These are phyloP conservation scores for Trachymyrmex septentrionalis DNA, from an alignment of 1,140 invertebrate species.

Conservation along the genomic window DNA sequence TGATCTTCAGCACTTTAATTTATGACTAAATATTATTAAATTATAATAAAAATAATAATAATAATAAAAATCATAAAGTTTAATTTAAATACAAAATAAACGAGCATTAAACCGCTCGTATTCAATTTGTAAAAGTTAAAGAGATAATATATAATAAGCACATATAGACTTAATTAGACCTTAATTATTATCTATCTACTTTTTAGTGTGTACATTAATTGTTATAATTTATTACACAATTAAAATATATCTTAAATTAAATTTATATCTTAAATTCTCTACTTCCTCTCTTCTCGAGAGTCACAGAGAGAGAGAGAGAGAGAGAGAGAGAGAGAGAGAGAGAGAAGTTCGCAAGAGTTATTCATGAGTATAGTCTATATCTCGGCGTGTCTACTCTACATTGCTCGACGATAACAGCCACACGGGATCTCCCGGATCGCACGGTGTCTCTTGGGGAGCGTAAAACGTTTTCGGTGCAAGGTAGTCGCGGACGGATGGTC, in stretches of 20 bases:
- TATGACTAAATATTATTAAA: neutral
- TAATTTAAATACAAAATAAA: neutral
- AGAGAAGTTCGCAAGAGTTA: neutral
- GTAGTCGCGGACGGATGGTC: conserved; percentile 47
- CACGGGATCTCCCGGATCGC: conserved; percentile 19
- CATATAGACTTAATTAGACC: neutral
- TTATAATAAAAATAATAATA: neutral
- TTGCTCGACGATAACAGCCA: neutral
- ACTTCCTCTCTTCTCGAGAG: neutral
- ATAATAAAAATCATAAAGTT: neutral
- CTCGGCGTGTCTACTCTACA: conserved; percentile 14
- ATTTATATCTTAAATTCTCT: neutral
- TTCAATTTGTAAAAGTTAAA: neutral
- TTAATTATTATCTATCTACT: neutral
- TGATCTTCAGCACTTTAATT: neutral
- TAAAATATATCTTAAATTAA: neutral
- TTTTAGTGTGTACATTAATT: neutral
- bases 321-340: too few relatives aligned
- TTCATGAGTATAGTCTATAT: neutral
- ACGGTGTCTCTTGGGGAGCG: conserved; percentile 6
- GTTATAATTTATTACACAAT: neutral
- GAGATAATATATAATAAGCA: too few relatives aligned
- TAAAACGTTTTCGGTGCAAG: conserved; percentile 71
- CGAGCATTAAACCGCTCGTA: neutral
- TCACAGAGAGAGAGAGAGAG: too few relatives aligned